Percentiles rank a stretch among this genome's conserved stretches.
These are phyloP conservation scores for Martes martes DNA, from an alignment of 2,113 vertebrate species.

Conservation along the genomic window DNA sequence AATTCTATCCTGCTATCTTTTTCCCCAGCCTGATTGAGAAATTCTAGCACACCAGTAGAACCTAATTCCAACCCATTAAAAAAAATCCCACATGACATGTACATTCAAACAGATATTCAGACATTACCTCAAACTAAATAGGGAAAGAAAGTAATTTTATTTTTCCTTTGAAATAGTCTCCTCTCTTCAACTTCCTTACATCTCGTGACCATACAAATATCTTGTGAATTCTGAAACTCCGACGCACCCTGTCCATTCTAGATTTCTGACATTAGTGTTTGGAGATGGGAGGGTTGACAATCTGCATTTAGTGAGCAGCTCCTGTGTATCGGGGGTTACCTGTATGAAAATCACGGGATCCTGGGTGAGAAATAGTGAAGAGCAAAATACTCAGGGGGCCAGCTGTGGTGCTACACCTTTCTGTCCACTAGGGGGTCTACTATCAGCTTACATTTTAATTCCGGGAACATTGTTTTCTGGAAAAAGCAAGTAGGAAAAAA, in stretches of 20 bases:
- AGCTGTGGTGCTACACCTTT: background rate
- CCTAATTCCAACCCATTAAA: background rate
- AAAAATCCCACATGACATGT: background rate
- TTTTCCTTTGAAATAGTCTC: background rate
- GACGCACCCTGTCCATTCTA: background rate
- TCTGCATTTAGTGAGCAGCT: background rate
- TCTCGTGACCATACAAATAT: background rate
- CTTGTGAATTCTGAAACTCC: background rate
- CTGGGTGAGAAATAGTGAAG: background rate
- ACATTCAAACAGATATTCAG: background rate
- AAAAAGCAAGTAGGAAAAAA: background rate
- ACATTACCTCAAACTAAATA: background rate
- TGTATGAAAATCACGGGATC: background rate
- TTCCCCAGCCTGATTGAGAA: background rate
- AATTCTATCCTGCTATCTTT: background rate
- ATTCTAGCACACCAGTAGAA: background rate
- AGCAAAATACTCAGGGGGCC: background rate
- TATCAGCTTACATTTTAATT: background rate
- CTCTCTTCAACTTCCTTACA: background rate
- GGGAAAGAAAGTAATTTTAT: background rate
- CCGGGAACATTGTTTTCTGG: background rate
- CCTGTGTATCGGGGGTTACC: background rate
- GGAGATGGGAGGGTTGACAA: background rate
- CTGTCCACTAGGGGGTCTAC: background rate
- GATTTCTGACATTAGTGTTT: background rate